A percentile compares a stretch with the other conserved stretches of the same genome.
Evolutionary conservation across 2,113 vertebrate species (phyloP).

Genomic region (Aleadryas rufinucha): DNA sequence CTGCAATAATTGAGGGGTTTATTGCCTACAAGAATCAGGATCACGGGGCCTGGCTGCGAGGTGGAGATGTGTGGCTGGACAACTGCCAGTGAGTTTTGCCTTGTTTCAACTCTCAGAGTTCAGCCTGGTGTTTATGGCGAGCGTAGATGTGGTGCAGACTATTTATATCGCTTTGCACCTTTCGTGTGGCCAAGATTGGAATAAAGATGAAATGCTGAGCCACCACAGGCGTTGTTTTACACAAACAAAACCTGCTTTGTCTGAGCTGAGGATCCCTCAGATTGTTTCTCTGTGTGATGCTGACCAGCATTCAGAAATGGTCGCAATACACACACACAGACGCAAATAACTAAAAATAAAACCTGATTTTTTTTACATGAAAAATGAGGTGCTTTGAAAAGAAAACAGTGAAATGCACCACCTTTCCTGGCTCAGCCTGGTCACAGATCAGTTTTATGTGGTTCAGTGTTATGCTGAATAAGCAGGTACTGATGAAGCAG

Average conservation of each 20-base stretch:
- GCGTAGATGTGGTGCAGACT: constrained; percentile 34
- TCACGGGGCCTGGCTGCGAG: constrained; percentile 96
- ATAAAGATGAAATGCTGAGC: not conserved
- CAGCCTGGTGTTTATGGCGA: constrained; percentile 25
- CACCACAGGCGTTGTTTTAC: not conserved
- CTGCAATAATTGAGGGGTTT: constrained; percentile 87
- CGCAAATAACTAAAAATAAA: not conserved
- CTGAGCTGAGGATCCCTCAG: not conserved
- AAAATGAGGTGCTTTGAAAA: not conserved
- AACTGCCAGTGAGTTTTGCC: constrained; percentile 88
- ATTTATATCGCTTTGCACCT: constrained; percentile 29
- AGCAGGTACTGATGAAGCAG: constrained; percentile 10
- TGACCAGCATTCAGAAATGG: not conserved
- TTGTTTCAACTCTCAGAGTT: constrained; percentile 48
- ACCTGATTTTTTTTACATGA: not conserved
- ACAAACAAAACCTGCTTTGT: not conserved
- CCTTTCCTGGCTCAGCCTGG: not conserved
- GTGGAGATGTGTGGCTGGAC: constrained; percentile 95
- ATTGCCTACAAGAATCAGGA: constrained; percentile 97
- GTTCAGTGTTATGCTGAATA: constrained; percentile 36
- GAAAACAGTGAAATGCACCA: not conserved
- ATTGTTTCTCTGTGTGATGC: not conserved
- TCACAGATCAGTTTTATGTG: constrained; percentile 41
- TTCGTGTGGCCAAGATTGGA: not conserved
- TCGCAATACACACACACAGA: not conserved